These are phyloP conservation scores for Pelvicachromis taeniatus DNA, from an alignment of 2,113 vertebrate genomes.

Conservation along the genomic window DNA sequence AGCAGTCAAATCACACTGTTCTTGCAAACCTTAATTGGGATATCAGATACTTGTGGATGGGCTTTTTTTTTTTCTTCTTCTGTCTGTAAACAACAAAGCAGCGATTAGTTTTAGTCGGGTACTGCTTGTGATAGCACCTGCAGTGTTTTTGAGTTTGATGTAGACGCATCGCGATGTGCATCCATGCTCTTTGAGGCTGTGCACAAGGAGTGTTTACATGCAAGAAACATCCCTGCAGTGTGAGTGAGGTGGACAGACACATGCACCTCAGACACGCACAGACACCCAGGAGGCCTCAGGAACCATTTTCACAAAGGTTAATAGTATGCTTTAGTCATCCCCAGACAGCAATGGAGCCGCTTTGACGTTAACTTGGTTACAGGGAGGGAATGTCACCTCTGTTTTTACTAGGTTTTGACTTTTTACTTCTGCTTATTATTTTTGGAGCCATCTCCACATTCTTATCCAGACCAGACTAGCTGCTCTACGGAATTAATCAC, in stretches of 20 bases:
- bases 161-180: not conserved
- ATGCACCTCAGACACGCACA: not conserved
- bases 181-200: not conserved
- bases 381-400: conserved; percentile 43
- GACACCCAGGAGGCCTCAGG: not conserved
- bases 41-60: not conserved
- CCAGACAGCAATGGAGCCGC: not conserved
- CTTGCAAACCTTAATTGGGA: conserved; percentile 24
- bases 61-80: not conserved
- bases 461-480: conserved; percentile 4
- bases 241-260: not conserved
- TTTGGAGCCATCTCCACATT: not conserved
- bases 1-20: not conserved
- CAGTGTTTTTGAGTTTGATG: not conserved
- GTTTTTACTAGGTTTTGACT: conserved; percentile 36
- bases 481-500: conserved; percentile 18
- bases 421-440: conserved; percentile 23
- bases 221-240: not conserved
- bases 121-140: not conserved
- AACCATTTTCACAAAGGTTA: conserved; percentile 57
- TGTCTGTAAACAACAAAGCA: not conserved
- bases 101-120: not conserved
- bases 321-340: conserved; percentile 47
- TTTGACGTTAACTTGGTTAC: conserved; percentile 33
- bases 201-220: not conserved